phyloP scores from a whole-genome alignment of 2,113 vertebrate genomes.

The Pluvianellus socialis region DNA sequence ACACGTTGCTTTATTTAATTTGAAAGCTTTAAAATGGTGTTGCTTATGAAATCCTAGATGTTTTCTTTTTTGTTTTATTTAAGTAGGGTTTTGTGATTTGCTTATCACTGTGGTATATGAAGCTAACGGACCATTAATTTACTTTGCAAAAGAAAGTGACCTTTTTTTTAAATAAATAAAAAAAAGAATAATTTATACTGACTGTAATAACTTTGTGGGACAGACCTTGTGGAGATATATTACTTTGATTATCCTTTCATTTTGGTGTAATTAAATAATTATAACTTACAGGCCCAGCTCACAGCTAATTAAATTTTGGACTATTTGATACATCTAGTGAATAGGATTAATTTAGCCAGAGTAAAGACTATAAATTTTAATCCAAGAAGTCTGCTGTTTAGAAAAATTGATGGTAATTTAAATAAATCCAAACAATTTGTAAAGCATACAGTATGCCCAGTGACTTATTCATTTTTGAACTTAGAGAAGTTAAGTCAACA shows the following conservation, averaged over 20 bases:
- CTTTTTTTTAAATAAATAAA: neutral
- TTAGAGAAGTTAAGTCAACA: slow-evolving; percentile 41
- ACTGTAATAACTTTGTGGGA: slow-evolving; percentile 1
- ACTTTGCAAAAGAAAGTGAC: neutral
- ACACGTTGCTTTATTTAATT: neutral
- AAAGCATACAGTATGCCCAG: neutral
- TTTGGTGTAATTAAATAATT: slow-evolving; percentile 75
- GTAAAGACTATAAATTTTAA: slow-evolving; percentile 53
- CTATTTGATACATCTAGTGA: slow-evolving; percentile 41
- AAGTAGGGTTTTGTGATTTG: neutral
- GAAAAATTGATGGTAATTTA: slow-evolving; percentile 53
- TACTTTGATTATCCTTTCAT: slow-evolving; percentile 67
- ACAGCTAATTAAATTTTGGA: slow-evolving; percentile 70
- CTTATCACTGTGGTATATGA: neutral
- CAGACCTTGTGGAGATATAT: slow-evolving; percentile 53
- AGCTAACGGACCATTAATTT: neutral
- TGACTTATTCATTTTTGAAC: slow-evolving; percentile 34
- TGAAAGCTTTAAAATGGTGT: neutral
- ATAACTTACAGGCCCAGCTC: slow-evolving; percentile 61
- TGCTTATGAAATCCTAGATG: neutral
- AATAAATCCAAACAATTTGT: slow-evolving; percentile 56
- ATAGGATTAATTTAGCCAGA: slow-evolving; percentile 61
- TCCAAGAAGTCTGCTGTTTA: slow-evolving; percentile 39
- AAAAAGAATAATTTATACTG: neutral
- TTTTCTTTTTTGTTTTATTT: neutral